phyloP scores from a whole-genome alignment of 2,888 invertebrate species.

The Aspidiotus rigidus region DNA sequence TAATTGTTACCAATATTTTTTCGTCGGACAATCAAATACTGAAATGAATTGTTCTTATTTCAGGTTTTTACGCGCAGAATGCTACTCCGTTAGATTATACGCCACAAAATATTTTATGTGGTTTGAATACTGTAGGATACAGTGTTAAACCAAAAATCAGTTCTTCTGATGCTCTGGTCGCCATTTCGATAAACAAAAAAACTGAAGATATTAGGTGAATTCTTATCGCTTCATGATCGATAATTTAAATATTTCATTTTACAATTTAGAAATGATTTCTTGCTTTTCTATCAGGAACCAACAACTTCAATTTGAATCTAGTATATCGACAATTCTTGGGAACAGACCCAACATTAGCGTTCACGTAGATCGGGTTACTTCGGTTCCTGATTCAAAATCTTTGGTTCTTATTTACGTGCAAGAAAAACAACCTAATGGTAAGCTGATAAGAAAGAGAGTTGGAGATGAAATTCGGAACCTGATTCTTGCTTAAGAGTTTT shows the following conservation, averaged over 20 bases:
- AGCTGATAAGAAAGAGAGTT: not conserved
- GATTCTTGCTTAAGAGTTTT: not conserved
- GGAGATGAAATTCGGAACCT: not conserved
- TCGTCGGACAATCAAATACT: not conserved
- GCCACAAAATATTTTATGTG: slow-evolving; percentile 80
- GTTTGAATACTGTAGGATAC: slow-evolving; percentile 92
- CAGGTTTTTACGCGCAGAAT: slow-evolving; percentile 65
- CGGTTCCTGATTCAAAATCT: slow-evolving; percentile 66
- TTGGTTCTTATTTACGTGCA: slow-evolving; percentile 66
- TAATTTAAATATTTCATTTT: not conserved
- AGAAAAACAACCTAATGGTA: slow-evolving; percentile 55
- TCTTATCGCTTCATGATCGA: not conserved
- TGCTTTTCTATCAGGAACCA: slow-evolving; percentile 48
- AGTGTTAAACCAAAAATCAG: slow-evolving; percentile 75
- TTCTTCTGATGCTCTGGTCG: slow-evolving; percentile 85
- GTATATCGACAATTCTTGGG: slow-evolving; percentile 62
- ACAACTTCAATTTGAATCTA: slow-evolving; percentile 59
- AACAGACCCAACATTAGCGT: slow-evolving; percentile 75
- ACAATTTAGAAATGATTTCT: not conserved
- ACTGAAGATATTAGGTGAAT: slow-evolving; percentile 64
- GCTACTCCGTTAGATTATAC: slow-evolving; percentile 73
- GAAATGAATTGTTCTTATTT: slow-evolving; percentile 24
- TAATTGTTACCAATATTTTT: slow-evolving; percentile 3
- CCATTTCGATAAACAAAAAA: slow-evolving; percentile 72
- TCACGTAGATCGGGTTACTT: slow-evolving; percentile 65